Evolutionary conservation across 2,113 vertebrate species (phyloP), one percentile per base, ranked within the genome.

Genomic region (Charadrius vociferus): DNA sequence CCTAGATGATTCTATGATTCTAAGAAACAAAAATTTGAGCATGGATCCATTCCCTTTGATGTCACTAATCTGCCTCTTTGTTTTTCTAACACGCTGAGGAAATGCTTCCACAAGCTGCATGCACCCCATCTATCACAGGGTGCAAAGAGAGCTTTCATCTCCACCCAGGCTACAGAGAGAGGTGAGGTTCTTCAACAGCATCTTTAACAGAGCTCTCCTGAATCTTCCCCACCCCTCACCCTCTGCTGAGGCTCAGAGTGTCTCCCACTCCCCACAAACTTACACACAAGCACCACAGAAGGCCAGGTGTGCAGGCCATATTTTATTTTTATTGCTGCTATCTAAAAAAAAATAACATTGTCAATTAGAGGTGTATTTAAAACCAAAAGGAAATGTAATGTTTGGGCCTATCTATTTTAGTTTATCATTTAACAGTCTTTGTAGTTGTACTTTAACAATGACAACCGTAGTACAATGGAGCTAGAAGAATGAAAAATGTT

Each of bases 301-400:
- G 29, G 19, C 8, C 58, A 7, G 2, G 2, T 15, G 41, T 32
- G n/a, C 3, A 52, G 14, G 7, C 18, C 7, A 41, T 39, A 45
- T 49, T 59, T 83, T 66, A 88, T n/a, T 89, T 73, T 72, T 62
- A 53, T 75, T 92, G 37, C 34, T 82, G 52, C 21, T 91, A 72
- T 65, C 15, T 41, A 26, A 55, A 77, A 86, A 7, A 14, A 37
- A 81, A 94, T 12, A 82, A 81, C 32, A 81, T 88, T 93, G 29
- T 41, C 78, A 95, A 95, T 89, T 96, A 92, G 63, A 66, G 29
- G 20, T 67, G 49, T 26, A 91, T 90, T 96, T 88, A 87, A 91
- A 93, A 78, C 5, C 5, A 80, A 91, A 62, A 86, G 39, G 90
- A 97, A 94, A 53, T 30, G 6, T 20, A 43, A 91, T 61, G 43